phyloP scores from a whole-genome alignment of 2,888 invertebrate genomes.

The Molanna angustata region DNA sequence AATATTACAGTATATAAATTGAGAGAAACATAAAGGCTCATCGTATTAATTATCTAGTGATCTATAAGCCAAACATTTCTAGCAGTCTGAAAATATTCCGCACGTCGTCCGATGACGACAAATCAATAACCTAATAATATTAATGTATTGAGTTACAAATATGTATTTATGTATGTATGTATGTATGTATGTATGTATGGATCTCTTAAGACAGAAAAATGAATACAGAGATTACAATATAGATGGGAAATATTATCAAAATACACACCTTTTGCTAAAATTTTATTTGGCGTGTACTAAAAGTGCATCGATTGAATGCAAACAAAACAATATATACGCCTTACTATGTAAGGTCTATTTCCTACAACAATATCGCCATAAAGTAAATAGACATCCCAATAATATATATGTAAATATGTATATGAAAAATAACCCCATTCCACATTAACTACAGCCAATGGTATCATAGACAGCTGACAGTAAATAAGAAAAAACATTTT shows the following conservation, averaged over 20 bases:
- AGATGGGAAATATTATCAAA: slow-evolving; percentile 14
- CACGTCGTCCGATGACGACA: too few relatives aligned
- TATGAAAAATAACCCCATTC: slow-evolving; percentile 27
- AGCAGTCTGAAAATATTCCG: slow-evolving; percentile 24
- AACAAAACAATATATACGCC: slow-evolving; percentile 16
- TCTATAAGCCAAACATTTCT: slow-evolving; percentile 30
- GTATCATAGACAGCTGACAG: slow-evolving; percentile 8
- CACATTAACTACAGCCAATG: slow-evolving; percentile 24
- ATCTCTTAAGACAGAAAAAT: slow-evolving; percentile 18
- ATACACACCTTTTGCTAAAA: slow-evolving; percentile 11
- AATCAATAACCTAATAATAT: slow-evolving; percentile 11
- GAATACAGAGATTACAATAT: slow-evolving; percentile 9
- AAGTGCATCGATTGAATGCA: slow-evolving; percentile 8
- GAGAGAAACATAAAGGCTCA: slow-evolving; percentile 22
- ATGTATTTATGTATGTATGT: too few relatives aligned
- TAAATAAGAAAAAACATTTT: slow-evolving; percentile 20
- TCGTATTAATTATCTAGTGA: slow-evolving; percentile 27
- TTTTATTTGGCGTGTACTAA: slow-evolving; percentile 22
- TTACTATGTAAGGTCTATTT: neutral
- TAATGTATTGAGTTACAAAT: slow-evolving; percentile 20
- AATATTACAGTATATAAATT: too few relatives aligned
- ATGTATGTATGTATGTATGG: too few relatives aligned
- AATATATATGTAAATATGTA: slow-evolving; percentile 1
- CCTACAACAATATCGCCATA: neutral
- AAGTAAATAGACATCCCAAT: slow-evolving; percentile 9